A percentile compares a stretch with the other conserved stretches of the same genome.
phyloP scores from a whole-genome alignment of 2,797 vertebrate species.

The Oceanodroma leucorhoa region DNA sequence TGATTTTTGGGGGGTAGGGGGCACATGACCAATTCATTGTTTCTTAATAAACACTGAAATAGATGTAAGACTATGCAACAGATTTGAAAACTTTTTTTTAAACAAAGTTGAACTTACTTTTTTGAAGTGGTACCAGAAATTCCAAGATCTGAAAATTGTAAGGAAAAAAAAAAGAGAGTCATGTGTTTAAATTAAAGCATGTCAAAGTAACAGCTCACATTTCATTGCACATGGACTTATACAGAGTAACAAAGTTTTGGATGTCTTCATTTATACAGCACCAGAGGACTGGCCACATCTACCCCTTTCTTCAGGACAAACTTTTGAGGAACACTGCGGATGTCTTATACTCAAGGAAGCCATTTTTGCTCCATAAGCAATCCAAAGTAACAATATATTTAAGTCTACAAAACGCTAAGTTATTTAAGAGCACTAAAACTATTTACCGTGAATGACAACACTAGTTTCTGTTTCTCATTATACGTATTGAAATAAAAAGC shows the following conservation, averaged over 20 bases:
- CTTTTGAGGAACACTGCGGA: background rate
- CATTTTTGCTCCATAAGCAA: background rate
- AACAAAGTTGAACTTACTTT: constrained; percentile 85
- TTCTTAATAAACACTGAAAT: background rate
- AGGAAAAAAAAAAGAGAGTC: background rate
- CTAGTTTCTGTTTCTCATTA: background rate
- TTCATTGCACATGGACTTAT: background rate
- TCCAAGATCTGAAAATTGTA: constrained; percentile 87
- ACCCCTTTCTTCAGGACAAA: background rate
- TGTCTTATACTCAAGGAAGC: background rate
- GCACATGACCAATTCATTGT: background rate
- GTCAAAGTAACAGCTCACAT: background rate
- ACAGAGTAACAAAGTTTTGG: background rate
- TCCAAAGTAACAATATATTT: background rate
- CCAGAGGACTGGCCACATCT: background rate
- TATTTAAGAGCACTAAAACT: background rate
- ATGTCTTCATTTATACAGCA: background rate
- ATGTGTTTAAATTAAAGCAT: background rate
- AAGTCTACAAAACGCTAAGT: background rate
- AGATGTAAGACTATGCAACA: background rate
- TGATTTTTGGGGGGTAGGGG: too few species aligned
- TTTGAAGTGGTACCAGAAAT: constrained; percentile 87
- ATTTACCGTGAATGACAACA: background rate
- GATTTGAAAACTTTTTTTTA: background rate
- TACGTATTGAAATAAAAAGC: background rate